These are phyloP conservation scores for Agrochola macilenta DNA, from an alignment of 2,888 invertebrate genomes.

Conservation along the genomic window DNA sequence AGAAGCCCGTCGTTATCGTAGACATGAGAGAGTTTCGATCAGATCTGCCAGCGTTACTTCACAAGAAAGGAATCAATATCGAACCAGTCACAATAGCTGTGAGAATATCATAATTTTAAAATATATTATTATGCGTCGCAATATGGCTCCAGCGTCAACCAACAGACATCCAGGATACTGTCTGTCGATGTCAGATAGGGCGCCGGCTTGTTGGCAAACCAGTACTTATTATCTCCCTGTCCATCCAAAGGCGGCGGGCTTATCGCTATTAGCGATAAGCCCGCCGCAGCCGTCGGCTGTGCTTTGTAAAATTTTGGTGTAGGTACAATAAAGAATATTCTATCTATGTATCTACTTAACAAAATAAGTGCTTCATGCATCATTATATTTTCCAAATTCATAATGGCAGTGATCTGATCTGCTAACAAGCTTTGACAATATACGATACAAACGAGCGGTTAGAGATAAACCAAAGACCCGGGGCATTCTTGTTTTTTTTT, in stretches of 20 bases:
- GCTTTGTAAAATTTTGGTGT: no score
- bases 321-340: no score
- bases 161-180: background rate
- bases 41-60: constrained; percentile 98
- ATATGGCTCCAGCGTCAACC: background rate
- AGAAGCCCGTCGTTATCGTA: constrained; percentile 93
- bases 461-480: background rate
- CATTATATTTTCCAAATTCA: background rate
- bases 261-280: no score
- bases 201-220: background rate
- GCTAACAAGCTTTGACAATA: background rate
- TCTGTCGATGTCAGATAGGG: background rate
- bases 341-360: background rate
- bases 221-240: no score
- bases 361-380: background rate
- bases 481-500: constrained; percentile 22
- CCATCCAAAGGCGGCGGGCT: no score
- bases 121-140: background rate
- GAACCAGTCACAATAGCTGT: constrained; percentile 90
- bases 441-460: background rate
- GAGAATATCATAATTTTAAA: constrained; percentile 55
- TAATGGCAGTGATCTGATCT: background rate
- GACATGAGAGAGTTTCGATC: constrained; percentile 99
- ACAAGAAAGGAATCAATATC: constrained; percentile 97
- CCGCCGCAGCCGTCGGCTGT: no score